Evolutionary conservation across 1,140 invertebrate species (phyloP), one percentile per base, ranked within the genome.

Genomic region (Battus philenor): DNA sequence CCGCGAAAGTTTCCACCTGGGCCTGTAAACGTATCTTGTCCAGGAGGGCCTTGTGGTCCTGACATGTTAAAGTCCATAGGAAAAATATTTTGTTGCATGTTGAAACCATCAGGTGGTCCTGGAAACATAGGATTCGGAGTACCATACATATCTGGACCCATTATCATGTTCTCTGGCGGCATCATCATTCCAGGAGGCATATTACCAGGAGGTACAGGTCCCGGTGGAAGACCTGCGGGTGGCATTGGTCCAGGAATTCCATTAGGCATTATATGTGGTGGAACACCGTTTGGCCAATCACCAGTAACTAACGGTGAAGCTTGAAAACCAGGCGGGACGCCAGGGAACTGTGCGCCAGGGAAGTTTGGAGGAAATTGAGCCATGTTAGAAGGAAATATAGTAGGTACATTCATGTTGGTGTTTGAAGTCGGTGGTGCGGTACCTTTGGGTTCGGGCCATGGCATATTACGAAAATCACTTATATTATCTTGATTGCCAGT

Each of bases 361-460:
- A 84, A 86, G 32, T 55, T 67, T 38, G 68, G 61, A 6, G 78
- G 77, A 70, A 88, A 89, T 26, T 86, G 86, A 17, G 76, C 64
- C 47, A 88, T 85, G 50, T 64, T 75, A 36, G 81, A 66, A 10
- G 83, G 86, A 58, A 88, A 90, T 53, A 88, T 86, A 20, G 68
- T 57, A 22, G 75, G 79, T 13, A 80, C 66, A 53, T 60, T 81
- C 18, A 79, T 57, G 36, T 50, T 75, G 24, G 16, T 59, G 41
- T 18, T 57, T 47, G 71, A 27, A 51, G 68, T 15, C 31, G 78
- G 70, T 11, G 88, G 87, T 5, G 84, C 83, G 46, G 80, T 87
- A 11, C 87, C 90, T 65, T 93, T 94, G 0, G 94, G 93, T 67
- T 95, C 93, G 1, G 94, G 94, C 94, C 94, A 95, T 1, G 92